A percentile compares a stretch with the other conserved stretches of the same genome.
phyloP scores from a whole-genome alignment of 1,140 invertebrate genomes.

The Hycleus phaleratus region DNA sequence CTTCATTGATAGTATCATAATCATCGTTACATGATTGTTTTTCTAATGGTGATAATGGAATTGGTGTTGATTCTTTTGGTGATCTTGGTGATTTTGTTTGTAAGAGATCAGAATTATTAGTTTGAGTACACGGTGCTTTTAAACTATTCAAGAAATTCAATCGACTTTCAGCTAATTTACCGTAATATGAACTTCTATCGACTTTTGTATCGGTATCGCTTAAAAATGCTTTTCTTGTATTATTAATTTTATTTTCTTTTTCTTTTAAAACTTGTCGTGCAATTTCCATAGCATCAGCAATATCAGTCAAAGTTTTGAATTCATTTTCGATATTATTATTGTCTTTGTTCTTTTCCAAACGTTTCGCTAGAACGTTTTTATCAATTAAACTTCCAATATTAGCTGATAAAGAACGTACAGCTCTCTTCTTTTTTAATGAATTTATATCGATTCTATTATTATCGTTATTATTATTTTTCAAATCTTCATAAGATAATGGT shows the following conservation, averaged over 20 bases:
- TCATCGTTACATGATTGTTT: slow-evolving; percentile 11
- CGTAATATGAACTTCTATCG: neutral
- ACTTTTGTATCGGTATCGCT: slow-evolving; percentile 33
- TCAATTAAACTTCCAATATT: slow-evolving; percentile 66
- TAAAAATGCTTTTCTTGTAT: slow-evolving; percentile 34
- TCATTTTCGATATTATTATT: slow-evolving; percentile 33
- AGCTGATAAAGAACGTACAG: slow-evolving; percentile 69
- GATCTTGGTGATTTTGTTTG: slow-evolving; percentile 15
- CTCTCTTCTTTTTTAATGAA: slow-evolving; percentile 59
- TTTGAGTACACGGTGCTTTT: slow-evolving; percentile 10
- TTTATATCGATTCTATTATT: slow-evolving; percentile 25
- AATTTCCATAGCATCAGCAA: slow-evolving; percentile 40
- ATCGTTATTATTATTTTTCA: slow-evolving; percentile 30
- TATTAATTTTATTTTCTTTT: slow-evolving; percentile 34
- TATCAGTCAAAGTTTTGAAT: slow-evolving; percentile 33
- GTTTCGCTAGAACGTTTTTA: slow-evolving; percentile 44
- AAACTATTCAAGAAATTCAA: slow-evolving; percentile 32
- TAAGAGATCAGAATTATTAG: slow-evolving; percentile 1
- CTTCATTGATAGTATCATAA: slow-evolving; percentile 27
- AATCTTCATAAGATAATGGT: slow-evolving; percentile 33
- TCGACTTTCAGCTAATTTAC: slow-evolving; percentile 20
- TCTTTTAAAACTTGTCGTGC: slow-evolving; percentile 36
- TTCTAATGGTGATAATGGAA: slow-evolving; percentile 25
- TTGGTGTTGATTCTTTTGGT: slow-evolving; percentile 31
- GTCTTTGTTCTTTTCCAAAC: slow-evolving; percentile 46